Percentiles rank a stretch among this genome's conserved stretches.
Conservation (phyloP, 2,888 invertebrate genomes). For the Scotopteryx bipunctaria region DNA sequence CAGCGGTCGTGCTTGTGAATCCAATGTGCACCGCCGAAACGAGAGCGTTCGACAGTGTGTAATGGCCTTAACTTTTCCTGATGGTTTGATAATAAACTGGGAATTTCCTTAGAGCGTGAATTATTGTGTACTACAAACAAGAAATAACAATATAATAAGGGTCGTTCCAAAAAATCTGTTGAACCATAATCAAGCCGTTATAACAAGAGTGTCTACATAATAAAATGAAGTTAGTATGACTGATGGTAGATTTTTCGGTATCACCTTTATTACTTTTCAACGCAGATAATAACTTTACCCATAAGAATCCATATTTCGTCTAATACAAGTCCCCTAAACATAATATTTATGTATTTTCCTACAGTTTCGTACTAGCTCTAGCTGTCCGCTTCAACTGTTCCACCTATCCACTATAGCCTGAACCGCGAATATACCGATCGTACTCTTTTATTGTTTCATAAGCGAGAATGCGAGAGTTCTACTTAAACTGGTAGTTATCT, state of each 20-base stretch:
- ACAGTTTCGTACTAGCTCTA: constrained; percentile 78
- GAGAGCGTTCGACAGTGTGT: constrained; percentile 35
- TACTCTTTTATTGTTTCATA: constrained; percentile 50
- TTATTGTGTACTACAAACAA: too few relatives aligned
- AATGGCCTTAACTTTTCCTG: constrained; percentile 32
- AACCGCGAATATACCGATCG: constrained; percentile 53
- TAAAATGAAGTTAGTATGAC: too few relatives aligned
- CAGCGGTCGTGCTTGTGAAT: constrained; percentile 52
- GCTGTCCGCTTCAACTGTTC: constrained; percentile 67
- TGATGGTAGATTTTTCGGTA: too few relatives aligned
- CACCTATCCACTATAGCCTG: constrained; percentile 57
- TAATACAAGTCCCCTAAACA: constrained; percentile 67
- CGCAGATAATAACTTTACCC: constrained; percentile 15
- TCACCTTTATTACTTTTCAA: constrained; percentile 11
- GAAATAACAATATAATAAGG: too few relatives aligned
- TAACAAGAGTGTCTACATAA: too few relatives aligned
- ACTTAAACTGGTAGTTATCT: constrained; percentile 53
- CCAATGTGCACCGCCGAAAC: constrained; percentile 45
- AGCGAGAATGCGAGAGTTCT: constrained; percentile 47
- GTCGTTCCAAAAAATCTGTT: too few relatives aligned
- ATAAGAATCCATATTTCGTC: constrained; percentile 41
- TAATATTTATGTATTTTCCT: constrained; percentile 81
- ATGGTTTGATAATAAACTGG: constrained; percentile 18
- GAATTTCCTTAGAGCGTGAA: too few relatives aligned
- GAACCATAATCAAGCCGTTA: too few relatives aligned